These are phyloP conservation scores for Anhinga anhinga DNA, from an alignment of 2,113 vertebrate genomes.

Conservation along the genomic window DNA sequence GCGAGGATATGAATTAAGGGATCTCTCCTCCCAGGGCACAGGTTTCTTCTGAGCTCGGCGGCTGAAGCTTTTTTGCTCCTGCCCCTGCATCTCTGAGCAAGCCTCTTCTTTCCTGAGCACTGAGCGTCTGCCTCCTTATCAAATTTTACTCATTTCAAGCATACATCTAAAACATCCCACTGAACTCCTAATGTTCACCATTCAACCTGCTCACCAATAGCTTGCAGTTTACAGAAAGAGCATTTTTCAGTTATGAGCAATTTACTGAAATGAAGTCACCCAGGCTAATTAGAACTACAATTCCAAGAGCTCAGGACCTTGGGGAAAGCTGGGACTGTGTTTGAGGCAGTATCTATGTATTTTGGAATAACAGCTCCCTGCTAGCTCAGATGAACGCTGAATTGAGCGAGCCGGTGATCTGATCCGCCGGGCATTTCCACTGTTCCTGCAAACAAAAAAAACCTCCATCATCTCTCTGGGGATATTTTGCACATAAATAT, in stretches of 20 bases:
- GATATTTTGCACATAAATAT: not conserved
- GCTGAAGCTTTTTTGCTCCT: not conserved
- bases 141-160: fast-evolving
- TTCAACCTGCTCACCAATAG: not conserved
- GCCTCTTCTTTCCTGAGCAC: not conserved
- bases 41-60: not conserved
- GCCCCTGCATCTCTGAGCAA: not conserved
- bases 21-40: not conserved
- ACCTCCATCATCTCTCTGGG: not conserved
- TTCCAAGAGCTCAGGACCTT: not conserved
- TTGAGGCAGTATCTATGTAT: not conserved
- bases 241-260: not conserved
- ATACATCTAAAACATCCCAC: not conserved
- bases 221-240: not conserved
- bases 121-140: not conserved
- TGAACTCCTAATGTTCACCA: not conserved
- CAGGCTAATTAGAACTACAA: not conserved
- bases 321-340: not conserved
- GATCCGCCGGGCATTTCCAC: not conserved
- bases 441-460: not conserved
- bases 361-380: not conserved
- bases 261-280: not conserved
- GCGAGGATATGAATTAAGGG: fast-evolving
- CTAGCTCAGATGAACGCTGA: not conserved
- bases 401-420: fast-evolving